A percentile compares a stretch with the other conserved stretches of the same genome.
Evolutionary conservation across 2,113 vertebrate species (phyloP).

Genomic region (Ciconia stormi): DNA sequence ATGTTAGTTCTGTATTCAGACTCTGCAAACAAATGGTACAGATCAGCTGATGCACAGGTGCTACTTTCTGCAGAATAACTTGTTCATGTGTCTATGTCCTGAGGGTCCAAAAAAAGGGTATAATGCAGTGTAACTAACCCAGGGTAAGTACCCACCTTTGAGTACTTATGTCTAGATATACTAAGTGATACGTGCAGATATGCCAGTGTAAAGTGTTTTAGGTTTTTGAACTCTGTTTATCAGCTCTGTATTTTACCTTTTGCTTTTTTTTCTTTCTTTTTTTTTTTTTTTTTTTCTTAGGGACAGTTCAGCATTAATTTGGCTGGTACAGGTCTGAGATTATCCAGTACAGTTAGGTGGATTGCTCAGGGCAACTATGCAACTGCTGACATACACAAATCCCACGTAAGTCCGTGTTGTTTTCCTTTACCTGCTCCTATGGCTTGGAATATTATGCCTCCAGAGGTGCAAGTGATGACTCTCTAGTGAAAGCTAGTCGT

Average conservation of each 20-base stretch:
- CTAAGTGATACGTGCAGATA: neutral
- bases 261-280: neutral
- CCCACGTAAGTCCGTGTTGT: conserved; percentile 80
- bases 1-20: neutral
- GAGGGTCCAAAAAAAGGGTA: neutral
- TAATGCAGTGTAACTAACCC: neutral
- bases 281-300: conserved; percentile 52
- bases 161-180: neutral
- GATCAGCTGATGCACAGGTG: neutral
- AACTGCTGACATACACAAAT: conserved; percentile 87
- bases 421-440: neutral
- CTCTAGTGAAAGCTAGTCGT: neutral
- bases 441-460: neutral
- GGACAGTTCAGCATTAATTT: conserved; percentile 96
- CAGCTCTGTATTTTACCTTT: neutral
- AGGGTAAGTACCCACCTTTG: neutral
- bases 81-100: neutral
- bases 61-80: neutral
- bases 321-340: conserved; percentile 87
- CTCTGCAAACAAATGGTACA: neutral
- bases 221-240: neutral
- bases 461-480: neutral
- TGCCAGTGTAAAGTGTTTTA: neutral
- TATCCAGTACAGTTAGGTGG: conserved; percentile 86
- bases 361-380: conserved; percentile 90